Base-by-base conservation (phyloP, 2,113 vertebrate genomes). In the Pterocles orientalis region DNA sequence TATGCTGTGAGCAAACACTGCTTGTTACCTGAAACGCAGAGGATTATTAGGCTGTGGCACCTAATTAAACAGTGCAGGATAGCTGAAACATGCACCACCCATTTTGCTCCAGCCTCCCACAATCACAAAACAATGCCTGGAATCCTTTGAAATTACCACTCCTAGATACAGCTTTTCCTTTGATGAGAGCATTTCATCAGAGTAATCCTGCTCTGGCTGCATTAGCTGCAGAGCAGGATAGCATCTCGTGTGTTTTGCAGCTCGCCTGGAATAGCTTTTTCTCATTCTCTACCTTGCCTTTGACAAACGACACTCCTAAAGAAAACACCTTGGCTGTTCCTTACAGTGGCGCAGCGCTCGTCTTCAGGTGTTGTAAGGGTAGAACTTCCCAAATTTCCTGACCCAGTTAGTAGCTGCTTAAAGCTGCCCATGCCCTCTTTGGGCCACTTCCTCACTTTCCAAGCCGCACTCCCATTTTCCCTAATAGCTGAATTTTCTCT, bases 131-230 rank as follows among this genome's bases (percentile, higher is more conserved):
- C 92, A 96, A 93, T 91, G 90, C 77, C 66, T 95, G 95, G 95
- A 93, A 94, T 95, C 94, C 95, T 96, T 95, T 96, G 88, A 96
- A 96, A 96, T 77, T 53, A 77, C 96, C 96, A 93, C 95, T 97
- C 96, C 96, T 94, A 93, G 79, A 31, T 92, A 79, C 75, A 94
- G 79, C 0, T 88, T 94, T 88, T 65, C 85, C 88, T 95, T 96
- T 97, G 95, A 95, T 94, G 96, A 69, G 76, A 65, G 62, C 85
- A 39, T 89, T 96, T 94, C 84, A 94, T 90, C 84, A 93, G 73
- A 58, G 84, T 71, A 81, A 94, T 91, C 92, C 69, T 93, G 90
- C 82, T 77, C 91, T n/a, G 62, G 79, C 88, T 88, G 93, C 86
- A 82, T 90, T 87, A 89, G 78, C 94, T 71, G 90, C 69, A 43